phyloP scores from a whole-genome alignment of 2,113 vertebrate genomes.

The Barnardius zonarius region DNA sequence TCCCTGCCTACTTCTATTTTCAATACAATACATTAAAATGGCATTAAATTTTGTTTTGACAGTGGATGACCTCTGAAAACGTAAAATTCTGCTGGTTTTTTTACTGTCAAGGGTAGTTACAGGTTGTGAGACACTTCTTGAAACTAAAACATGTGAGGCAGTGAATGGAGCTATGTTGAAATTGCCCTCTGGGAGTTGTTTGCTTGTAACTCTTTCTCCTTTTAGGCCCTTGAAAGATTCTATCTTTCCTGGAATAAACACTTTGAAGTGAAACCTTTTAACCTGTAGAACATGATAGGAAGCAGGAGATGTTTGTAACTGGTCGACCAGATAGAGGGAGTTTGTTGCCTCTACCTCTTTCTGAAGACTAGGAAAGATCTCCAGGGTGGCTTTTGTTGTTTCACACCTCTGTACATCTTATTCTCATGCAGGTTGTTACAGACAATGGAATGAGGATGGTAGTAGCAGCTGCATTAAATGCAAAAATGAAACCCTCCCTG shows the following conservation, averaged over 20 bases:
- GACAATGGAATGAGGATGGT: conserved; percentile 79
- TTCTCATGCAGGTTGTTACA: conserved; percentile 80
- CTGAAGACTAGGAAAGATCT: neutral
- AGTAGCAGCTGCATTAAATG: conserved; percentile 83
- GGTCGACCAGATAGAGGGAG: neutral
- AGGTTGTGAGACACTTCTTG: neutral
- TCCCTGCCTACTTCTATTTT: neutral
- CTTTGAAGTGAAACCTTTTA: neutral
- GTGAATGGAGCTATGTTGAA: neutral
- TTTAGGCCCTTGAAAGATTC: neutral
- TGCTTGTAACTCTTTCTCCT: neutral
- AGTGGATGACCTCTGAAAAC: neutral
- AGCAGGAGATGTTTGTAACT: neutral
- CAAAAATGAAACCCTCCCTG: conserved; percentile 68
- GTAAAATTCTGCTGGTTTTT: neutral
- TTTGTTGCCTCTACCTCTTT: neutral
- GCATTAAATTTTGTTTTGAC: neutral
- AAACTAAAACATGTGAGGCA: neutral
- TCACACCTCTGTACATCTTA: neutral
- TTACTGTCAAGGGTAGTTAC: neutral
- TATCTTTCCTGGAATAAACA: neutral
- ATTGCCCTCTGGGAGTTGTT: neutral
- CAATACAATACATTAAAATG: neutral
- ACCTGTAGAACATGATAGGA: neutral
- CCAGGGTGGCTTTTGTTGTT: neutral